A percentile compares a stretch with the other conserved stretches of the same genome.
Conservation (phyloP, 2,888 invertebrate species). For the Zele albiditarsus region DNA sequence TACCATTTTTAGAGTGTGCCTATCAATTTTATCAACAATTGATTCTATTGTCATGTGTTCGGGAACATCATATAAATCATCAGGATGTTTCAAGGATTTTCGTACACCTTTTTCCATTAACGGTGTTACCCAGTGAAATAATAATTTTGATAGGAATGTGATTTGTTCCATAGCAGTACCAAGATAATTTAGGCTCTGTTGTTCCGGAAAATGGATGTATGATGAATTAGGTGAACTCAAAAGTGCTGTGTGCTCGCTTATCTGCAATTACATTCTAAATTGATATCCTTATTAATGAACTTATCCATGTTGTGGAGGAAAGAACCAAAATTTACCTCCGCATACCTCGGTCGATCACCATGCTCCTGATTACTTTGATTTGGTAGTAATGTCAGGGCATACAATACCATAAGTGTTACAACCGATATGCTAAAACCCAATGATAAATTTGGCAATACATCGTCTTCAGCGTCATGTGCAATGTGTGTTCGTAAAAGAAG, state of each 20-base stretch:
- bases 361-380: slow-evolving; percentile 69
- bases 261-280: slow-evolving; percentile 65
- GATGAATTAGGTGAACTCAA: slow-evolving; percentile 73
- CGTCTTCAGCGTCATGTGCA: slow-evolving; percentile 60
- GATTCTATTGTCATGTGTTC: slow-evolving; percentile 77
- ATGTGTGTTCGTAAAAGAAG: slow-evolving; percentile 78
- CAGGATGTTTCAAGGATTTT: slow-evolving; percentile 81
- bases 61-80: slow-evolving; percentile 90
- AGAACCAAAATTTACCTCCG: slow-evolving; percentile 72
- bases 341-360: slow-evolving; percentile 70
- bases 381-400: slow-evolving; percentile 83
- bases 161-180: slow-evolving; percentile 89
- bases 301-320: neutral
- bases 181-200: slow-evolving; percentile 80
- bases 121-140: slow-evolving; percentile 91
- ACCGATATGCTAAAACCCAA: slow-evolving; percentile 79
- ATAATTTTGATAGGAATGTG: slow-evolving; percentile 81
- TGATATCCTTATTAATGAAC: slow-evolving; percentile 17
- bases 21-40: slow-evolving; percentile 78
- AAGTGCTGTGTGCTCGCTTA: slow-evolving; percentile 78
- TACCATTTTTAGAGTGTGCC: slow-evolving; percentile 73
- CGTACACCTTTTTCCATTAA: slow-evolving; percentile 87
- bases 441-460: slow-evolving; percentile 69
- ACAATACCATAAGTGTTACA: slow-evolving; percentile 79
- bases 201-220: slow-evolving; percentile 79